A percentile compares a stretch with the other conserved stretches of the same genome.
Evolutionary conservation across 1,140 invertebrate species (phyloP).

Genomic region (Euschistus heros): DNA sequence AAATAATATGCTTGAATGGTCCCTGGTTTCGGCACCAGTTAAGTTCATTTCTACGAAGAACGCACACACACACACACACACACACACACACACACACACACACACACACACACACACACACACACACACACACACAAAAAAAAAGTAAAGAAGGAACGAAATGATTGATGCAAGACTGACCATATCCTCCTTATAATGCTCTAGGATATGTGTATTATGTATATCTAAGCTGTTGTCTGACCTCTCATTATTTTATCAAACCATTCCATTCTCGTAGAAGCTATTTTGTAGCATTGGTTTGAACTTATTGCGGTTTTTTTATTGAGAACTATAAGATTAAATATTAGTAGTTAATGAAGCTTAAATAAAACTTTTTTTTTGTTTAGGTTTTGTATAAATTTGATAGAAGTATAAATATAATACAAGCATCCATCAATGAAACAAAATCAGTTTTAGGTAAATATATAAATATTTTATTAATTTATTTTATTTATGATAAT

Average conservation of each 20-base stretch:
- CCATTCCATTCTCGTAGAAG: background rate
- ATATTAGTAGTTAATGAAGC: background rate
- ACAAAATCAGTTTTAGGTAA: slow-evolving; percentile 48
- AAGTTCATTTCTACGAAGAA: too few species aligned
- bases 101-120: too few species aligned
- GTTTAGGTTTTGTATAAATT: slow-evolving; percentile 51
- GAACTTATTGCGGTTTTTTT: background rate
- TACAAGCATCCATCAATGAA: slow-evolving; percentile 67
- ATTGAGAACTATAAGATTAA: background rate
- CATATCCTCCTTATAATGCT: too few species aligned
- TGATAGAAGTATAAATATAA: slow-evolving; percentile 48
- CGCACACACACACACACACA: too few species aligned
- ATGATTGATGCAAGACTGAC: too few species aligned
- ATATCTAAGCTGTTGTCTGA: too few species aligned
- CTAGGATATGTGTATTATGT: too few species aligned
- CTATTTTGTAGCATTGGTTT: background rate
- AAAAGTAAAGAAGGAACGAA: too few species aligned
- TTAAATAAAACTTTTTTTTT: background rate
- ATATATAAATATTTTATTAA: slow-evolving; percentile 27
- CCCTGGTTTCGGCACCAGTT: too few species aligned
- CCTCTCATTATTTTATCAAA: background rate
- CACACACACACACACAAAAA: too few species aligned
- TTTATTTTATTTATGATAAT: slow-evolving; percentile 23
- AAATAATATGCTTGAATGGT: too few species aligned
- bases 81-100: too few species aligned